phyloP scores from a whole-genome alignment of 2,888 invertebrate genomes.

The Eutolmus rufibarbis region DNA sequence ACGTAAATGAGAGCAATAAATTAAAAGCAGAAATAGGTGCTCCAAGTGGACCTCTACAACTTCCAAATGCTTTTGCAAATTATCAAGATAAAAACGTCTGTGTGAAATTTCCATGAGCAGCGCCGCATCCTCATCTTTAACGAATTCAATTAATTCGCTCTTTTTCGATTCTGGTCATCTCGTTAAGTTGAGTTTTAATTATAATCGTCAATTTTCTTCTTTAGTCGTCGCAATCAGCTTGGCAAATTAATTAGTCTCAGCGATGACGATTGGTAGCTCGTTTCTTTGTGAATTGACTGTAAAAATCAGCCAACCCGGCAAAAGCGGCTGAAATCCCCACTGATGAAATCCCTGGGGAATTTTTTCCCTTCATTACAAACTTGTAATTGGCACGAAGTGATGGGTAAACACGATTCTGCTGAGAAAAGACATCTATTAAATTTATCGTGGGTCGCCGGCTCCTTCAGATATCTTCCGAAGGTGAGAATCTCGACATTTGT shows the following conservation, averaged over 20 bases:
- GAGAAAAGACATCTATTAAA: neutral
- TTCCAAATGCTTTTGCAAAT: neutral
- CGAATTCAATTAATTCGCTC: neutral
- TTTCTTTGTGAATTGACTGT: neutral
- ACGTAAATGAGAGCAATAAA: neutral
- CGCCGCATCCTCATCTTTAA: neutral
- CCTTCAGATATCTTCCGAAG: neutral
- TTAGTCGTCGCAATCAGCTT: conserved; percentile 1
- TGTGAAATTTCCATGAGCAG: neutral
- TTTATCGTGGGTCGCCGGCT: neutral
- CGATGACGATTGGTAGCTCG: neutral
- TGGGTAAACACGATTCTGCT: neutral
- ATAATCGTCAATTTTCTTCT: neutral
- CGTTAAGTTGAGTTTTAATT: neutral
- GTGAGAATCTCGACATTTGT: neutral
- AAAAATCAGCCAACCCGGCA: neutral
- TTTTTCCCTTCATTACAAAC: neutral
- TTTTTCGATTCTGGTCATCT: neutral
- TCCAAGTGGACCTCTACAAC: neutral
- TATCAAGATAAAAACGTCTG: neutral
- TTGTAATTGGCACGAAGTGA: neutral
- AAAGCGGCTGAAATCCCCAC: neutral
- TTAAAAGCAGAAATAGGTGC: neutral
- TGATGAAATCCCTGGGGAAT: neutral
- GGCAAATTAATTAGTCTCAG: conserved; percentile 6